These are phyloP conservation scores for Agapetus fuscipes DNA, from an alignment of 2,888 invertebrate species.

Conservation along the genomic window DNA sequence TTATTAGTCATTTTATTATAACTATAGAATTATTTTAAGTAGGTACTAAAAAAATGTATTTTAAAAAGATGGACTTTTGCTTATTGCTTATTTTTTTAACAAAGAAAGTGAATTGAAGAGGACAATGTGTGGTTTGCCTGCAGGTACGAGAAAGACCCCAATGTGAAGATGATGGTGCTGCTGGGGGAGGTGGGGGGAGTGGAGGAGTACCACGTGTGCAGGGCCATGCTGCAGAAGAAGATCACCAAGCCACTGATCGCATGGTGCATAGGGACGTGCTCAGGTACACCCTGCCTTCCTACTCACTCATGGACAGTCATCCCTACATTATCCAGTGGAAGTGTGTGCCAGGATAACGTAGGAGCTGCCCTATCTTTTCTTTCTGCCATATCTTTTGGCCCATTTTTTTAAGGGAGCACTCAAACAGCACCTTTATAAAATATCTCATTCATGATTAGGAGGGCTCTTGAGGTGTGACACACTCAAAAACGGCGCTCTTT, in stretches of 20 bases:
- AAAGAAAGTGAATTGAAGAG: no score
- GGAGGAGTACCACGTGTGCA: slow-evolving; percentile 94
- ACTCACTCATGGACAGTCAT: background rate
- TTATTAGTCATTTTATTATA: no score
- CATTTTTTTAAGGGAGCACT: no score
- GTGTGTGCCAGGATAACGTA: background rate
- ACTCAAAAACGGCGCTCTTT: no score
- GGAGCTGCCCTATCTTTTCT: slow-evolving; percentile 1
- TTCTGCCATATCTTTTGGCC: slow-evolving; percentile 7
- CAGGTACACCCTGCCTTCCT: slow-evolving; percentile 38
- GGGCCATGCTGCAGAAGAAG: slow-evolving; percentile 66
- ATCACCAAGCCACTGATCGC: slow-evolving; percentile 93
- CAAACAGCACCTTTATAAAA: no score
- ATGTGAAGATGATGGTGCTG: slow-evolving; percentile 89
- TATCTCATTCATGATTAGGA: no score
- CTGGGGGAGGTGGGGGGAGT: slow-evolving; percentile 98
- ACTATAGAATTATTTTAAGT: no score
- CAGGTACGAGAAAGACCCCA: slow-evolving; percentile 63
- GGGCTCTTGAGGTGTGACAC: no score
- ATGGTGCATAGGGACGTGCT: slow-evolving; percentile 96
- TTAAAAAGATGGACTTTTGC: no score
- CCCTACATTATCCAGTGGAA: background rate
- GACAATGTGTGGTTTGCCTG: no score
- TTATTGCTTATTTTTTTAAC: no score
- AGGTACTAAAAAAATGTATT: no score